Percentiles rank a stretch among this genome's conserved stretches.
Conservation (phyloP, 2,113 vertebrate species). For the Isichthys henryi region DNA sequence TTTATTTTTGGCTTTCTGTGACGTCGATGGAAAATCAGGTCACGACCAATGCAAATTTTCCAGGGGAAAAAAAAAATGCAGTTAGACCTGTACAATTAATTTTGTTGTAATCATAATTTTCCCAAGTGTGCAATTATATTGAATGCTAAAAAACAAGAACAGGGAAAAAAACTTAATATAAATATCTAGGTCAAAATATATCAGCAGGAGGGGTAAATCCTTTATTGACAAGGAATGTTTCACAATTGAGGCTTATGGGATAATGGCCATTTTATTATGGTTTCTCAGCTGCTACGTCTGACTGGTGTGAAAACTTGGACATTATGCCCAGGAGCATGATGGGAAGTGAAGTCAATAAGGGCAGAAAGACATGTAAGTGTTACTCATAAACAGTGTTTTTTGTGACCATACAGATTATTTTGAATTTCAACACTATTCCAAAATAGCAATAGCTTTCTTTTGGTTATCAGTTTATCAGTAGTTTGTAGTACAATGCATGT, state of each 20-base stretch:
- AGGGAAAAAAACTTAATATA: not conserved
- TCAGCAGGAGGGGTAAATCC: not conserved
- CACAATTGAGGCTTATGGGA: not conserved
- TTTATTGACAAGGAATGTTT: not conserved
- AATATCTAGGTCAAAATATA: not conserved
- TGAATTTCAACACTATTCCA: not conserved
- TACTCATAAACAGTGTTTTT: not conserved
- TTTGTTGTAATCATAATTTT: not conserved
- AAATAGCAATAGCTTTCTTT: not conserved
- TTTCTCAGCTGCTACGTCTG: not conserved
- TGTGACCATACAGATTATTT: not conserved
- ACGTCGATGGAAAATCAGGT: not conserved
- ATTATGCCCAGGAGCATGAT: not conserved
- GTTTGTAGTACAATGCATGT: not conserved
- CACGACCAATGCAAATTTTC: not conserved
- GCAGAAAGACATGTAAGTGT: not conserved
- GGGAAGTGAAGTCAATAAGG: not conserved
- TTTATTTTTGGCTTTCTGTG: not conserved
- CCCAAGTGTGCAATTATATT: not conserved
- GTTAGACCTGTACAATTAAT: not conserved
- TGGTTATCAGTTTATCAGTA: not conserved
- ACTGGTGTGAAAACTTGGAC: not conserved
- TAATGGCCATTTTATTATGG: not conserved
- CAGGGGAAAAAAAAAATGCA: not conserved
- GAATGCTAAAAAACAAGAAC: not conserved